Evolutionary conservation across 1,140 invertebrate genomes (phyloP), one percentile per base, ranked within the genome.

Genomic region (Sogatella furcifera): DNA sequence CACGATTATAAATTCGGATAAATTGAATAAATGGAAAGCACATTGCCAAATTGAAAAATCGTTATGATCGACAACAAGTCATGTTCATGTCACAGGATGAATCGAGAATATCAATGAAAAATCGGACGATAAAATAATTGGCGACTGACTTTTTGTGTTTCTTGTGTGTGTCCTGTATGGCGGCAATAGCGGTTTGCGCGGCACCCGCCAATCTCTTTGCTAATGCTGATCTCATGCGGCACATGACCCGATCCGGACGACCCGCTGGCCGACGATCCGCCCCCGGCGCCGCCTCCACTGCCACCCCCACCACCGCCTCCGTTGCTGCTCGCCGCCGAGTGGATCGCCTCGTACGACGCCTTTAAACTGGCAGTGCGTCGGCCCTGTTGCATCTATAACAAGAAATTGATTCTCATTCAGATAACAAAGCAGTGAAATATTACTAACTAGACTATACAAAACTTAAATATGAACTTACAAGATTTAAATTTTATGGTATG

Each of bases 331-430:
- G 24, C 52, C 64, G 65, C 67, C 14, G 77, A 81, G 62, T 84
- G 81, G 43, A 91, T 89, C 0, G 91, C 92, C 73, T 95, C 91
- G 67, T 92, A 93, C 55, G 92, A 96, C 15, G 95, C 94, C 75
- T 97, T 97, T 57, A 98, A 75, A 69, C 92, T 94, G 2, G 93
- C 92, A 0, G 94, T 96, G 52, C 95, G 79, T 60, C 95, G 79
- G 0, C 95, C 95, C 65, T 96, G 91, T 69, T 93, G 91, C 88
- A 97, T 94, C 81, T 88, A 61, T 60, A 28, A 55, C 34, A 49
- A 53, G 2, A 55, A 5, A 43, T 41, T 53, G 5, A 14, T 34
- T 5, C 53, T 19, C n/a, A 24, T 5, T 38, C 1, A 38, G 9
- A 8, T 3, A 11, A 3, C 2, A 9, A 10, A 38, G 34, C 34